A percentile compares a stretch with the other conserved stretches of the same genome.
Conservation (phyloP, 2,888 invertebrate genomes). For the Stenotaenia linearis region DNA sequence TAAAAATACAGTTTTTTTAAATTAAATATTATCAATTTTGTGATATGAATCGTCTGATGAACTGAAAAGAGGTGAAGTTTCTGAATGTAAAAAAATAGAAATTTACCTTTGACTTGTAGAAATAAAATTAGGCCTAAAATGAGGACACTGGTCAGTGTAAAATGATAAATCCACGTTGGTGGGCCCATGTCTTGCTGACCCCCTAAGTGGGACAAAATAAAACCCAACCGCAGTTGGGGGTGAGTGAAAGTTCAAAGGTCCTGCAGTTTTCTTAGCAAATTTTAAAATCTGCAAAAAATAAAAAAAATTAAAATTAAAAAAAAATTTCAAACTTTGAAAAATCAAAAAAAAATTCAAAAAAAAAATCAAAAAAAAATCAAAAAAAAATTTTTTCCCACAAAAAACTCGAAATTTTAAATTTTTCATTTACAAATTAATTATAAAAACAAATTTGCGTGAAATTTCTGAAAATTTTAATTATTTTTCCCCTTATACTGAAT, state of each 20-base stretch:
- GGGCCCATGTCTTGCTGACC: slow-evolving; percentile 21
- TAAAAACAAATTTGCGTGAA: too few species aligned
- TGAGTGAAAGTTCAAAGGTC: slow-evolving; percentile 6
- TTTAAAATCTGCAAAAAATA: neutral
- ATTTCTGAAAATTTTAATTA: too few species aligned
- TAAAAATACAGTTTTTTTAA: neutral
- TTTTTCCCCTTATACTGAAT: neutral
- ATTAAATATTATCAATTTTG: neutral
- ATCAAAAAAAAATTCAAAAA: neutral
- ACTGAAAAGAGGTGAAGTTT: neutral
- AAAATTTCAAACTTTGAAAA: neutral
- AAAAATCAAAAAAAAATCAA: too few species aligned
- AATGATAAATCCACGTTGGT: slow-evolving; percentile 11
- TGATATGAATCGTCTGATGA: neutral
- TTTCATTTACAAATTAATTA: too few species aligned
- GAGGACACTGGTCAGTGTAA: slow-evolving; percentile 7
- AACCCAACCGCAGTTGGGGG: slow-evolving; percentile 22
- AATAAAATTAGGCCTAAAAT: neutral
- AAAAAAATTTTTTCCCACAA: too few species aligned
- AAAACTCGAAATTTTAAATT: too few species aligned
- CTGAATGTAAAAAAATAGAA: neutral
- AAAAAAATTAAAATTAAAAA: neutral
- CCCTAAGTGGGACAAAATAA: slow-evolving; percentile 20
- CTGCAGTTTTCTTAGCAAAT: neutral
- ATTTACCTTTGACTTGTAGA: neutral